Base-by-base conservation (phyloP, 2,888 invertebrate species). In the Rugalucina vietnamica region DNA sequence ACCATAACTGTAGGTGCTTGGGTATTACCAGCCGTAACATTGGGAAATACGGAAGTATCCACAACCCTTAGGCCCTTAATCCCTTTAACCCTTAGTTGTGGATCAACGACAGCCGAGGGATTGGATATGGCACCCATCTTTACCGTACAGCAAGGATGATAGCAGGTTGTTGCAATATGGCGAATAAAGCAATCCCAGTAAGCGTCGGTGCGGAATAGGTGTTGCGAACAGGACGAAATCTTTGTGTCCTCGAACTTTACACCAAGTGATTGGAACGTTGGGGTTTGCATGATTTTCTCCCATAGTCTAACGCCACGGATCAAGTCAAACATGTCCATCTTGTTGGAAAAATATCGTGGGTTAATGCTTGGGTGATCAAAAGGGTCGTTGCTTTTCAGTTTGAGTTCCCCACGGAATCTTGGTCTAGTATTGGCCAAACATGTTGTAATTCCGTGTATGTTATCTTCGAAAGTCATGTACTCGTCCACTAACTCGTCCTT, bases 1-100 rank as follows among this genome's bases (percentile, higher is more conserved):
- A 65, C 65, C 65, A 65, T 65, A 10, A 65, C 65, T 18, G 65
- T 65, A n/a, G 65, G 65, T 34, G 65, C 65, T 21, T 65, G 65
- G 1, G 65, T 65, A 65, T 65, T 65, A 8, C 65, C 65, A 29
- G 34, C 21, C 8, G 65, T 65, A 4, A 65, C 65, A 34, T 24
- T 65, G 1, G 65, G 65, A 18, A 65, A 65, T 34, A 65, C 21
- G 3, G 65, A 65, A 34, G 65, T 65, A 34, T 65, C 65, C 3
- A 18, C 34, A 32, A 65, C 65, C 18, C 65, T 21, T 10, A 65
- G 65, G 24, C 29, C 21, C 65, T 65, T 65, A 2, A 65, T 65
- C 1, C 65, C 65, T 65, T 65, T 65, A 18, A 65, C 65, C 3
- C 34, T 21, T 21, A 65, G 65, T 2, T 65, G 34, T 10, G 32